These are phyloP conservation scores for Drosophila chauvacae DNA, from an alignment of 1,140 invertebrate species.

Conservation along the genomic window DNA sequence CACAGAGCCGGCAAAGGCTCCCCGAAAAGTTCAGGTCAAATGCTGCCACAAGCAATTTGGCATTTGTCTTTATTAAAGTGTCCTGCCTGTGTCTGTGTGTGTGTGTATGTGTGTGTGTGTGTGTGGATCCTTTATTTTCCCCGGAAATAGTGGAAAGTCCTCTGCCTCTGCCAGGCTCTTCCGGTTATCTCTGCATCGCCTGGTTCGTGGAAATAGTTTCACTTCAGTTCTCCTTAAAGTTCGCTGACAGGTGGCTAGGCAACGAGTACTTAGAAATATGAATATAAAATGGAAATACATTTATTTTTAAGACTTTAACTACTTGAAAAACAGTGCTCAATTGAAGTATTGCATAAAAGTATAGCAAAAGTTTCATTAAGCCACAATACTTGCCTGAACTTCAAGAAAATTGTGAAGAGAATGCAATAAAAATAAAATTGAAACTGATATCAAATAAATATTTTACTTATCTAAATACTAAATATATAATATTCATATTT, in stretches of 20 bases:
- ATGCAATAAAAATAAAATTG: background rate
- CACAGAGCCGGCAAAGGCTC: background rate
- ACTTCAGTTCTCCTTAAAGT: background rate
- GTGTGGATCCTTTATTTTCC: conserved; percentile 11
- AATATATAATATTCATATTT: background rate
- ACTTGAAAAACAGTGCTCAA: background rate
- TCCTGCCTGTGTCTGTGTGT: background rate
- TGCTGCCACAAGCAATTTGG: conserved; percentile 58
- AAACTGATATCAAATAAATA: background rate
- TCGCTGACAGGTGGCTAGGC: background rate
- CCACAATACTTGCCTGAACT: background rate
- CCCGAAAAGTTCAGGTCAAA: conserved; percentile 40
- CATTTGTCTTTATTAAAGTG: conserved; percentile 70
- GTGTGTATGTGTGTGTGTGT: background rate
- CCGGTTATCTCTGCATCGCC: background rate
- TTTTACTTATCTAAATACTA: background rate
- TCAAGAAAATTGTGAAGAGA: too few species aligned
- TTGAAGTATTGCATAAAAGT: background rate
- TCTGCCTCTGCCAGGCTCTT: background rate
- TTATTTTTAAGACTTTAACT: background rate
- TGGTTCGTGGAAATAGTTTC: background rate
- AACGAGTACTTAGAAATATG: background rate
- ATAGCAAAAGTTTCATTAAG: background rate
- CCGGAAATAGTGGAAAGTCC: conserved; percentile 17
- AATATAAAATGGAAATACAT: background rate